Evolutionary conservation across 2,888 invertebrate species (phyloP).

Genomic region (Drosophila neoperkinsi): DNA sequence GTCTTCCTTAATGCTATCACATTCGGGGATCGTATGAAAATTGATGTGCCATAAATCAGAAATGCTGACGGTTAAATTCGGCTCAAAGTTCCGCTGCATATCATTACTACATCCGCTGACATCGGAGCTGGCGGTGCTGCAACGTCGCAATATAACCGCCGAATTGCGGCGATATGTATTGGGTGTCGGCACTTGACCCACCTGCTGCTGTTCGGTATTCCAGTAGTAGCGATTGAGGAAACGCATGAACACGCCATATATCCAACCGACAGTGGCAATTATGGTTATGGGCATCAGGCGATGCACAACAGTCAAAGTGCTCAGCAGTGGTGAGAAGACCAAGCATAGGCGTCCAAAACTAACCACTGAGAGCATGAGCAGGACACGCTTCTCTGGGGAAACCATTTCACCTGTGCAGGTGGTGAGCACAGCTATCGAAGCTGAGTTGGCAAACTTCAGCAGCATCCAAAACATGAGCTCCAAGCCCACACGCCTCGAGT

Average conservation of each 20-base stretch:
- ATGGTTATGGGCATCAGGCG: constrained; percentile 81
- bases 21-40: constrained; percentile 61
- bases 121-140: constrained; percentile 73
- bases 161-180: constrained; percentile 80
- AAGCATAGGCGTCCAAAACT: constrained; percentile 82
- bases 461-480: constrained; percentile 83
- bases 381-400: constrained; percentile 69
- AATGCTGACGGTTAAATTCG: constrained; percentile 76
- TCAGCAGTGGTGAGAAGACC: constrained; percentile 79
- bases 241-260: constrained; percentile 81
- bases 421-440: constrained; percentile 83
- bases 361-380: constrained; percentile 79
- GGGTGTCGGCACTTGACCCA: constrained; percentile 79
- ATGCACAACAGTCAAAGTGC: constrained; percentile 77
- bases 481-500: constrained; percentile 78
- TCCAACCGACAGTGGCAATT: constrained; percentile 80
- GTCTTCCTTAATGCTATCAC: constrained; percentile 36
- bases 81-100: constrained; percentile 56
- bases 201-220: constrained; percentile 77
- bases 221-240: constrained; percentile 81
- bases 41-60: constrained; percentile 80
- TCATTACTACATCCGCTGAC: constrained; percentile 58
- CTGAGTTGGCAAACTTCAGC: constrained; percentile 83
- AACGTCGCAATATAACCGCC: constrained; percentile 70
- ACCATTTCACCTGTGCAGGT: constrained; percentile 85